These are phyloP conservation scores for Morone saxatilis DNA, from an alignment of 2,113 vertebrate species.

Conservation along the genomic window DNA sequence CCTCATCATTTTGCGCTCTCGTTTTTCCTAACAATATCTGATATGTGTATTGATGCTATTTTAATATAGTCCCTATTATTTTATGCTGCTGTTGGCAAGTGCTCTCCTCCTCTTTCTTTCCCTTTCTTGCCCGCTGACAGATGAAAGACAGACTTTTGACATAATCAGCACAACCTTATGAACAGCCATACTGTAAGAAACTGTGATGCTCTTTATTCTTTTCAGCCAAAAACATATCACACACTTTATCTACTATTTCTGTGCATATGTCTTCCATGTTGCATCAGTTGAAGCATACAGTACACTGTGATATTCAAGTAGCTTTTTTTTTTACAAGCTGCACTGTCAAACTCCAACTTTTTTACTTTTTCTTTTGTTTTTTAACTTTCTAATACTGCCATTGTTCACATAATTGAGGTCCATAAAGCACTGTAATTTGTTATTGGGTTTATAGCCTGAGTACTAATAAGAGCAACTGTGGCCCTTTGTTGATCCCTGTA, in stretches of 20 bases:
- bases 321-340: conserved; percentile 20
- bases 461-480: conserved; percentile 4
- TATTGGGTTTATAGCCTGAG: conserved; percentile 14
- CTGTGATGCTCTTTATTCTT: conserved; percentile 33
- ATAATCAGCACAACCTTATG: conserved; percentile 73
- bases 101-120: conserved; percentile 20
- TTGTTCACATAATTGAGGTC: conserved; percentile 1
- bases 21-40: conserved; percentile 47
- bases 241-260: conserved; percentile 36
- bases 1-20: conserved; percentile 53
- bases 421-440: not conserved
- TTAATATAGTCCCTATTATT: conserved; percentile 61
- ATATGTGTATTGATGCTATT: conserved; percentile 63
- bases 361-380: not conserved
- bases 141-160: conserved; percentile 70
- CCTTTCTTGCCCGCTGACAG: conserved; percentile 25
- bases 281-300: conserved; percentile 54
- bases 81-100: conserved; percentile 48
- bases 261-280: conserved; percentile 47
- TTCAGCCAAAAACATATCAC: conserved; percentile 32
- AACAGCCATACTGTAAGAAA: conserved; percentile 52
- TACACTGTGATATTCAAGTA: not conserved
- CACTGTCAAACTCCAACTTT: conserved; percentile 1
- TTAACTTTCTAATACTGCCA: not conserved
- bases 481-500: conserved; percentile 36